Base-by-base conservation (phyloP, 2,888 invertebrate genomes). In the Alcis repandata region DNA sequence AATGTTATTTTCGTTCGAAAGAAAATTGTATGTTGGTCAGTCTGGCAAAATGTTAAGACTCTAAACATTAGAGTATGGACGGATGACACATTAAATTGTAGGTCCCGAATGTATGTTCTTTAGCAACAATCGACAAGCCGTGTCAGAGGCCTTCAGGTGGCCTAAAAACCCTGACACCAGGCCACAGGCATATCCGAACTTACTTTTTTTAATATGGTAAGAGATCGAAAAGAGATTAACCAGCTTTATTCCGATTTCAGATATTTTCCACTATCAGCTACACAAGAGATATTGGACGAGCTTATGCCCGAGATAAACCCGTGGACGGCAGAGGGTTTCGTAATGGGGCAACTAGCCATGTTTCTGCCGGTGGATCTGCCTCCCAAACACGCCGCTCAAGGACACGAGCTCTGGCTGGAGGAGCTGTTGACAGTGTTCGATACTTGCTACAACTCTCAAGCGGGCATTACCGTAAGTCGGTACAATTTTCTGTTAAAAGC, bases 231-330 rank as follows among this genome's bases (percentile, higher is more conserved):
- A n/a, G n/a, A n/a, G n/a, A n/a, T n/a, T n/a, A n/a, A n/a, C n/a
- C 27, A 9, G 8, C 8, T 15, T 51, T 36, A 45, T 38, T 36
- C 19, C 38, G 10, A 36, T 84, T 86, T 48, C 80, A 96, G 96
- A 59, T 97, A 96, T 84, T 97, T 97, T 82, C 94, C 96, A 61
- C 87, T 95, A 45, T 94, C 93, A 38, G 96, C 98, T 0, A 98
- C 98, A 0, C 95, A 95, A 86, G 98, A 98, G 89, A 97, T 99
- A 79, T 88, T 99, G 58, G 97, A 96, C 60, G 96, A 97, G 86
- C 95, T 97, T 82, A 94, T 96, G 58, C 98, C 98, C 0, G 94
- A 94, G 74, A 88, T 98, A 58, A 97, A 96, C 79, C 97, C 97
- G 0, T 96, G 96, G 90, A 94, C 95, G 53, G 85, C 90, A 4